phyloP scores from a whole-genome alignment of 2,113 vertebrate genomes.

The Ciconia maguari region DNA sequence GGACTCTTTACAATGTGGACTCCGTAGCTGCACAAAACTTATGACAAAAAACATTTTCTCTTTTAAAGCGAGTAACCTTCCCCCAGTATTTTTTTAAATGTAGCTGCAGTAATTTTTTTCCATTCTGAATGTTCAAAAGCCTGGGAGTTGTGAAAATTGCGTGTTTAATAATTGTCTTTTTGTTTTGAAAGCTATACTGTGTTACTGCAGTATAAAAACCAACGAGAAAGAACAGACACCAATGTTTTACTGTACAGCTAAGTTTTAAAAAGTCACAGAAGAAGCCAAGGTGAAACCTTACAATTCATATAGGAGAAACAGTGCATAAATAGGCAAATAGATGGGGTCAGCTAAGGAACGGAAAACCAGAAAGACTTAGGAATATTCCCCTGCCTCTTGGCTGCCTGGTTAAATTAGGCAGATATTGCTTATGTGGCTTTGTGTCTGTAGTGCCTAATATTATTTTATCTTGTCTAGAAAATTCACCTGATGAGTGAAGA shows the following conservation, averaged over 20 bases:
- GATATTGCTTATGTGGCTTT: not conserved
- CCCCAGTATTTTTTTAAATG: not conserved
- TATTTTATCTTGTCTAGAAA: not conserved
- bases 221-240: not conserved
- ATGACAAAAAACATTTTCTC: fast-evolving
- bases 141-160: not conserved
- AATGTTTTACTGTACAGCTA: fast-evolving
- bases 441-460: not conserved
- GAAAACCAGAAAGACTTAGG: not conserved
- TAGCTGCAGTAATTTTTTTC: not conserved
- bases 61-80: not conserved
- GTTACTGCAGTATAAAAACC: not conserved
- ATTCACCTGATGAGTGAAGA: slow-evolving; percentile 4
- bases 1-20: not conserved
- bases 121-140: not conserved
- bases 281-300: not conserved
- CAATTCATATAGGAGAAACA: not conserved
- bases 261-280: not conserved
- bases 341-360: not conserved
- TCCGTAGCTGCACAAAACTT: not conserved
- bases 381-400: not conserved
- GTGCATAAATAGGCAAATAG: not conserved
- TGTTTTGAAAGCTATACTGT: not conserved
- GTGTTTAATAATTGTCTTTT: not conserved
- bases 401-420: slow-evolving; percentile 11